A percentile compares a stretch with the other conserved stretches of the same genome.
phyloP scores from a whole-genome alignment of 2,888 invertebrate genomes.

The Aricia artaxerxes region DNA sequence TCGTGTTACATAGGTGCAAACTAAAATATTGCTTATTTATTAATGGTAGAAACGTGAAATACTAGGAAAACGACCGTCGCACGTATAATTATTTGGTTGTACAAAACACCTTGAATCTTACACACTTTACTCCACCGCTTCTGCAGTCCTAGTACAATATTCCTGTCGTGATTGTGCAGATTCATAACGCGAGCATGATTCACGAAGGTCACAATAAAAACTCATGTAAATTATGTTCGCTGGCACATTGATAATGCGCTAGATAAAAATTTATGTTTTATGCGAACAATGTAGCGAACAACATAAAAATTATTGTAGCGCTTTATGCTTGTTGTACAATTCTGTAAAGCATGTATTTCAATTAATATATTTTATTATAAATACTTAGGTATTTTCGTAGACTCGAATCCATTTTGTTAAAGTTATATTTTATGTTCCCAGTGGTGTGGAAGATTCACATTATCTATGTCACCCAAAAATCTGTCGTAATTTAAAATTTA shows the following conservation, averaged over 20 bases:
- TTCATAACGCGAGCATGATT: constrained; percentile 23
- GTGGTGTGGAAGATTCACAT: no score
- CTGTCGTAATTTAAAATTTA: no score
- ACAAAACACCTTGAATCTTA: constrained; percentile 8
- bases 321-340: background rate
- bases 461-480: no score
- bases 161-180: constrained; percentile 8
- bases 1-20: no score
- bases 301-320: background rate
- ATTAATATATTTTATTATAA: background rate
- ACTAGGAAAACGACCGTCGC: background rate
- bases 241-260: constrained; percentile 18
- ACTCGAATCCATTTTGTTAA: no score
- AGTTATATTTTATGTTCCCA: no score
- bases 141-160: constrained; percentile 16
- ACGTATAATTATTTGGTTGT: background rate
- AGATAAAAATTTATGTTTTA: constrained; percentile 22
- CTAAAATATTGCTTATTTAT: no score
- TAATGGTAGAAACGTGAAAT: background rate
- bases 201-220: constrained; percentile 26
- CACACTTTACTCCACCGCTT: background rate
- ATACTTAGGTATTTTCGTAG: background rate
- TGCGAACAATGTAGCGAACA: constrained; percentile 3
- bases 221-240: constrained; percentile 31
- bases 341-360: background rate